Evolutionary conservation across 2,797 vertebrate genomes (phyloP).

Genomic region (Anomalospiza imberbis): DNA sequence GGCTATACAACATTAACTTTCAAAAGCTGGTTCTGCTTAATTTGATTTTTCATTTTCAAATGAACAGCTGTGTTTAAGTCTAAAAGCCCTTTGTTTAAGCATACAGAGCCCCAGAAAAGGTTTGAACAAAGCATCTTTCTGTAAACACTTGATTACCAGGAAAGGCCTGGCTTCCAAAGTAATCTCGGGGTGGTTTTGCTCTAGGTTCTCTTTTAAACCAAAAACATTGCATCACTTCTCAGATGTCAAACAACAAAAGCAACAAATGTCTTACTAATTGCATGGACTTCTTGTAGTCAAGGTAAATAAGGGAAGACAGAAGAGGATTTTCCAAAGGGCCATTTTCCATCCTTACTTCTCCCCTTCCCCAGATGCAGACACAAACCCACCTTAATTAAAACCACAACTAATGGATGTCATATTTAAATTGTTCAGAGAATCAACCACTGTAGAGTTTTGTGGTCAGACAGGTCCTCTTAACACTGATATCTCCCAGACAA

Average conservation of each 20-base stretch:
- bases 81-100: slow-evolving; percentile 79
- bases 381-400: not conserved
- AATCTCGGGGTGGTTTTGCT: slow-evolving; percentile 8
- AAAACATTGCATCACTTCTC: slow-evolving; percentile 19
- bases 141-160: slow-evolving; percentile 76
- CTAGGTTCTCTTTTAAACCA: slow-evolving; percentile 25
- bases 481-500: not conserved
- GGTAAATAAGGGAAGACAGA: slow-evolving; percentile 7
- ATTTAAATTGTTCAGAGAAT: not conserved
- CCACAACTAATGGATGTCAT: not conserved
- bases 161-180: slow-evolving; percentile 67
- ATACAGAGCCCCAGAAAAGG: slow-evolving; percentile 71
- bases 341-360: not conserved
- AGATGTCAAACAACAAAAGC: slow-evolving; percentile 43
- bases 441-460: not conserved
- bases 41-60: slow-evolving; percentile 79
- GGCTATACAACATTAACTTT: slow-evolving; percentile 74
- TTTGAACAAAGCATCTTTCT: slow-evolving; percentile 74
- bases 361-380: not conserved
- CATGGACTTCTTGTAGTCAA: not conserved
- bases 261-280: slow-evolving; percentile 8
- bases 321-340: slow-evolving; percentile 15
- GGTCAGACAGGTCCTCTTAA: not conserved
- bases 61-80: slow-evolving; percentile 82
- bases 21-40: slow-evolving; percentile 77